phyloP scores from a whole-genome alignment of 2,888 invertebrate species.

The Empis stercorea region DNA sequence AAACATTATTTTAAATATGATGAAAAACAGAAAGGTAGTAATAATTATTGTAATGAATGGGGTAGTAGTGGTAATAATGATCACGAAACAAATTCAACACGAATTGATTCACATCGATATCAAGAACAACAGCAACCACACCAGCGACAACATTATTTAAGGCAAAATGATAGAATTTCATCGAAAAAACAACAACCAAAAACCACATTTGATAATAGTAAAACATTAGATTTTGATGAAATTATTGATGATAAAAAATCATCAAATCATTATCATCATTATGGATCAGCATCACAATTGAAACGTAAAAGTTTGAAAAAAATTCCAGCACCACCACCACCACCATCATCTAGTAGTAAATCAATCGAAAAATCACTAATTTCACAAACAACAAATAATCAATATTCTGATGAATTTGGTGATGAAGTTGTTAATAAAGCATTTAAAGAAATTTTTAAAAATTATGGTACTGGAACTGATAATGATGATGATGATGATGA shows the following conservation, averaged over 20 bases:
- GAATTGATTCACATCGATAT: constrained; percentile 6
- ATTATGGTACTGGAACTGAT: constrained; percentile 25
- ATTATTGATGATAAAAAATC: too few relatives aligned
- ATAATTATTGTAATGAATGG: too few relatives aligned
- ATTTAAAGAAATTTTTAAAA: constrained; percentile 30
- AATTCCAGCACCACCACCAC: not conserved
- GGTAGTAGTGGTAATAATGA: too few relatives aligned
- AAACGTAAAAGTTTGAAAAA: not conserved
- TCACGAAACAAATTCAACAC: too few relatives aligned
- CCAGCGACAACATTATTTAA: constrained; percentile 9
- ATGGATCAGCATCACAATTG: too few relatives aligned
- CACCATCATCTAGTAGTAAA: not conserved
- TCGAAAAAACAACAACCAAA: constrained; percentile 12
- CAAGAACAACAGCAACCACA: constrained; percentile 20
- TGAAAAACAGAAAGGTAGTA: too few relatives aligned
- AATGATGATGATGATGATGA: constrained; percentile 16
- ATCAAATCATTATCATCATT: too few relatives aligned
- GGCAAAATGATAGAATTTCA: constrained; percentile 10
- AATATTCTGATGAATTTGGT: constrained; percentile 11
- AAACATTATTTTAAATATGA: too few relatives aligned
- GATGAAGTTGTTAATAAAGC: constrained; percentile 29
- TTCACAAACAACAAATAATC: not conserved
- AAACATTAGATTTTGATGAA: too few relatives aligned
- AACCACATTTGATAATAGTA: not conserved
- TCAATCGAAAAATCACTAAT: constrained; percentile 10